A percentile compares a stretch with the other conserved stretches of the same genome.
Conservation (phyloP, 2,113 vertebrate genomes). For the Pipra filicauda region DNA sequence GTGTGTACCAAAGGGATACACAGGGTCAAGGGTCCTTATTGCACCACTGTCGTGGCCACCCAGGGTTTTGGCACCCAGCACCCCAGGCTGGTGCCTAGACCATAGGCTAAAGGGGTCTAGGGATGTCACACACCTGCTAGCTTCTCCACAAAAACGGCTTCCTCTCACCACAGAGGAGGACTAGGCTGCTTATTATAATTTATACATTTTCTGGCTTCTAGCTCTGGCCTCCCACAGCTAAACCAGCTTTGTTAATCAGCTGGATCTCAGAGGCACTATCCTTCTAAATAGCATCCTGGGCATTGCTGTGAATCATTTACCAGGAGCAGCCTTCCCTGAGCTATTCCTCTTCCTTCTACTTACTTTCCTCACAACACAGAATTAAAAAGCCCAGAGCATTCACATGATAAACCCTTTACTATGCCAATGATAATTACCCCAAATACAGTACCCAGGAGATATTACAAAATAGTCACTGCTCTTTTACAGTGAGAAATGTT, state of each 20-base stretch:
- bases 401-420: background rate
- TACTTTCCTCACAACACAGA: background rate
- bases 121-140: background rate
- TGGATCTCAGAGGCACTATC: slow-evolving; percentile 20
- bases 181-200: background rate
- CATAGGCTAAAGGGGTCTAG: fast-evolving
- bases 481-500: background rate
- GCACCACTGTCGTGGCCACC: background rate
- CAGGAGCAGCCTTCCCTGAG: background rate
- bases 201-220: background rate
- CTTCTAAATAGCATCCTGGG: background rate
- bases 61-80: background rate
- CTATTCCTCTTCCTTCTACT: background rate
- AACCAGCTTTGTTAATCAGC: slow-evolving; percentile 36
- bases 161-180: background rate
- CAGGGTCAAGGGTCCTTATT: background rate
- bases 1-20: background rate
- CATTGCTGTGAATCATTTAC: background rate
- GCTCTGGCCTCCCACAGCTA: slow-evolving; percentile 4
- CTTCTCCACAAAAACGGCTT: background rate
- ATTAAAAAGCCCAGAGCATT: background rate
- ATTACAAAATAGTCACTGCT: background rate
- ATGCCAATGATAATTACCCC: background rate
- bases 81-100: background rate
- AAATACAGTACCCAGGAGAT: background rate